phyloP scores from a whole-genome alignment of 2,113 vertebrate species.

The Tachycineta bicolor region DNA sequence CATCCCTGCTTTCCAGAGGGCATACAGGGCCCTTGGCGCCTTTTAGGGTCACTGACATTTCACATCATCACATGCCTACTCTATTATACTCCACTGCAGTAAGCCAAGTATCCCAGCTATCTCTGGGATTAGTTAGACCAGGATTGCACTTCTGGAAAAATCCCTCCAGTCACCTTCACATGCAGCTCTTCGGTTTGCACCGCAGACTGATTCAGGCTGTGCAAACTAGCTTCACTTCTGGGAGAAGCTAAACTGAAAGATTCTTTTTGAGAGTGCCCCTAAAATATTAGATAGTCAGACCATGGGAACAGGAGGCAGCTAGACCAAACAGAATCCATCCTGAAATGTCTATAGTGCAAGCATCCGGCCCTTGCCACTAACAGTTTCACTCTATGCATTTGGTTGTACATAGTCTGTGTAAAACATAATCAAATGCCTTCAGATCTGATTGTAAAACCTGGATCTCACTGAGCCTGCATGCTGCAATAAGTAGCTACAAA shows the following conservation, averaged over 20 bases:
- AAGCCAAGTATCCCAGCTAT: neutral
- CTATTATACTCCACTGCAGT: neutral
- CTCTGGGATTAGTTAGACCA: neutral
- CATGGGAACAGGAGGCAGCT: neutral
- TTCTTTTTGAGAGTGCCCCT: neutral
- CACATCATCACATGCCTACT: neutral
- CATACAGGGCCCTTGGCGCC: rapidly evolving
- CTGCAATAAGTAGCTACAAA: slow-evolving; percentile 1
- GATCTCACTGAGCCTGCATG: neutral
- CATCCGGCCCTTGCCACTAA: neutral
- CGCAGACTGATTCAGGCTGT: neutral
- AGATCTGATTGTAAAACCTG: neutral
- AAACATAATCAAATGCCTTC: neutral
- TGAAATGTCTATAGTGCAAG: rapidly evolving
- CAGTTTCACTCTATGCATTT: neutral
- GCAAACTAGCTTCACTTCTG: neutral
- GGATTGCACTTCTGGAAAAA: neutral
- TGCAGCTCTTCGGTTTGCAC: neutral
- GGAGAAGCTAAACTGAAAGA: neutral
- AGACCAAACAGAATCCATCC: neutral
- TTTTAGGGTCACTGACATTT: neutral
- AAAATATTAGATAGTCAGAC: neutral
- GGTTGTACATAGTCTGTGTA: neutral
- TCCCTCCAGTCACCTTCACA: neutral
- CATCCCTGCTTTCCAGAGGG: neutral